Percentiles rank a stretch among this genome's conserved stretches.
Evolutionary conservation across 2,797 vertebrate species (phyloP).

Genomic region (Xenops minutus): DNA sequence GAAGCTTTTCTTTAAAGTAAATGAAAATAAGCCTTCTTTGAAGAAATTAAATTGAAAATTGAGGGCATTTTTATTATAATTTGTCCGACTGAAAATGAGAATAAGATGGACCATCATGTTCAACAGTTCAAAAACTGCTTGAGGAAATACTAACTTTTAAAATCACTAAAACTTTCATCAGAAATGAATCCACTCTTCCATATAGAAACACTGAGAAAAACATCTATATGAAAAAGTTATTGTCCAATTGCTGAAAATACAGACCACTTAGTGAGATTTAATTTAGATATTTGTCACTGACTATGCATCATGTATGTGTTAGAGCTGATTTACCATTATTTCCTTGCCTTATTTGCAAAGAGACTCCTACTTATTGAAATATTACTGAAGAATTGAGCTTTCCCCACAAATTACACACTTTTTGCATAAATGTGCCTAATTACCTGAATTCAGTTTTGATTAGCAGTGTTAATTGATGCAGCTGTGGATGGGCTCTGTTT

Average conservation of each 20-base stretch:
- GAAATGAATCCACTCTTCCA: conserved; percentile 36
- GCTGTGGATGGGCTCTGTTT: conserved; percentile 86
- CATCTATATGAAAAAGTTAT: conserved; percentile 59
- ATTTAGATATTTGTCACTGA: conserved; percentile 74
- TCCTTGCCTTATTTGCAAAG: conserved; percentile 70
- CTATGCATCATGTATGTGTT: conserved; percentile 59
- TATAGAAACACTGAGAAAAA: conserved; percentile 64
- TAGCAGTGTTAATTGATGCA: conserved; percentile 89
- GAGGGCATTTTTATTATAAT: not conserved
- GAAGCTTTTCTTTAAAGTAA: not conserved
- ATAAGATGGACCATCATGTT: not conserved
- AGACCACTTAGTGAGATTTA: conserved; percentile 76
- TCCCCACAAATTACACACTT: conserved; percentile 79
- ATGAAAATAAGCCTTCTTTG: not conserved
- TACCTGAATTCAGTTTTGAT: conserved; percentile 89
- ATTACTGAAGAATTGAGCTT: conserved; percentile 79
- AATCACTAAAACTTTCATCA: conserved; percentile 34
- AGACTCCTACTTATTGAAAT: conserved; percentile 76
- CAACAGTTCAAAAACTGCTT: conserved; percentile 24
- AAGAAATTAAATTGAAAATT: not conserved
- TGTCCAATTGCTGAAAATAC: conserved; percentile 73
- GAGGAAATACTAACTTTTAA: conserved; percentile 60
- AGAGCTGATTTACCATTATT: conserved; percentile 67
- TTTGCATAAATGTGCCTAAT: conserved; percentile 87
- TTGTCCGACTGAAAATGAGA: not conserved